Base-by-base conservation (phyloP, 2,797 vertebrate genomes). In the Xerus rutilus region DNA sequence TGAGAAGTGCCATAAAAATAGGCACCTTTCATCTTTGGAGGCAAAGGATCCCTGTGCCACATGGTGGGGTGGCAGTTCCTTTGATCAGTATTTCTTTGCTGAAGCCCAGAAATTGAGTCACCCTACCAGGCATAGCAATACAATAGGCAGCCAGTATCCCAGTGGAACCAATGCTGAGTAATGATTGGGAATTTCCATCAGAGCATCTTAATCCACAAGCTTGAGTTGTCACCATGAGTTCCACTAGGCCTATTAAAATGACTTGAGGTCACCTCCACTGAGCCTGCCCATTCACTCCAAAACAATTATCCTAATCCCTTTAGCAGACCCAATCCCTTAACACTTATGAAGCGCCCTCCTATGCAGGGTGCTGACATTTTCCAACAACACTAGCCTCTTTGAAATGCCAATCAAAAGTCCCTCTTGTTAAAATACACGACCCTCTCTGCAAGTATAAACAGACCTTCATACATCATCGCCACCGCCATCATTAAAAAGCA, bases 241-340 rank as follows among this genome's bases (percentile, higher is more conserved):
- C 90, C 85, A 96, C 81, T 87, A 91, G 95, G 96, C 94, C 96
- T 94, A 96, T 97, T 98, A 97, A 98, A 96, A 97, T 96, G 96
- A 94, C 97, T 97, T 94, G 67, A 97, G 94, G 96, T 97, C 97
- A 97, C 94, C 96, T 97, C 96, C 93, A 96, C 87, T 92, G 95
- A 97, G 95, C 94, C 89, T 93, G 83, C 85, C 95, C 94, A 97
- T 97, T 97, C 97, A 97, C 95, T 97, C 92, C 93, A 97, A 96
- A 98, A 98, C 96, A 97, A 97, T 97, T 97, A 97, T 94, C 82
- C 94, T 97, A 97, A 98, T 97, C 97, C 97, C 97, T 90, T 97
- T 95, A 97, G 97, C 97, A 90, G 72, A 94, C 82, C 97, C 97
- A 96, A 96, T 98, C 97, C 95, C 94, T 96, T 97, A 97, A 95